Evolutionary conservation across 2,797 vertebrate species (phyloP).

Genomic region (Cossypha dichroa): DNA sequence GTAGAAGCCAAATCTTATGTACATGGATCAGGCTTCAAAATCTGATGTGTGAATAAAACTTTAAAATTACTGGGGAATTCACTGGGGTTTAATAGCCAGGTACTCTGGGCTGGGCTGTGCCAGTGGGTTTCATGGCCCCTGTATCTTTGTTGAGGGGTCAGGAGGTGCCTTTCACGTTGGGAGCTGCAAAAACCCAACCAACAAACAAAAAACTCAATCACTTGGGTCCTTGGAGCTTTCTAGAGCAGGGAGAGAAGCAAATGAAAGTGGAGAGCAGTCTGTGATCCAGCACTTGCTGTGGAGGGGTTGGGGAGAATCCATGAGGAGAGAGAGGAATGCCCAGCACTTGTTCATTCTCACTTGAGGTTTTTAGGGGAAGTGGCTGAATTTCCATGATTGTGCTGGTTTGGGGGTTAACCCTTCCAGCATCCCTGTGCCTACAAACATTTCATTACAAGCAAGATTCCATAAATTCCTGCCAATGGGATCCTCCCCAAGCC

Average conservation of each 20-base stretch:
- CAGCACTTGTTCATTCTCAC: neutral
- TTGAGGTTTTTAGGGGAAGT: neutral
- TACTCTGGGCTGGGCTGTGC: neutral
- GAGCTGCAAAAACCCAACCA: neutral
- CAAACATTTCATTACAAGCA: neutral
- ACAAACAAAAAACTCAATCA: neutral
- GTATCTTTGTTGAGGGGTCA: neutral
- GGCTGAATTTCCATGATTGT: neutral
- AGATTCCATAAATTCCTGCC: slow-evolving; percentile 18
- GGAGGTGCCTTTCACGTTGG: neutral
- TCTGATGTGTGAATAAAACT: neutral
- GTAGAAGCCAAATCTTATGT: neutral
- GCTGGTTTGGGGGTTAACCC: neutral
- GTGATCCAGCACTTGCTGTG: neutral
- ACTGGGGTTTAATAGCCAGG: accelerated
- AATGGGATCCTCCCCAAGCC: slow-evolving; percentile 26
- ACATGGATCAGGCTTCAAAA: neutral
- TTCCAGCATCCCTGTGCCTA: neutral
- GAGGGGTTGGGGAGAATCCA: neutral
- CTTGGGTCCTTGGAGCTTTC: neutral
- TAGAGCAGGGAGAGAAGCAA: neutral
- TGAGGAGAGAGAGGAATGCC: neutral
- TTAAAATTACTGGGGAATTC: neutral
- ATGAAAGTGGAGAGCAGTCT: neutral
- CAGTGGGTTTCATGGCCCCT: accelerated